These are phyloP conservation scores for Notodromas monacha DNA, from an alignment of 2,888 invertebrate species.

Conservation along the genomic window DNA sequence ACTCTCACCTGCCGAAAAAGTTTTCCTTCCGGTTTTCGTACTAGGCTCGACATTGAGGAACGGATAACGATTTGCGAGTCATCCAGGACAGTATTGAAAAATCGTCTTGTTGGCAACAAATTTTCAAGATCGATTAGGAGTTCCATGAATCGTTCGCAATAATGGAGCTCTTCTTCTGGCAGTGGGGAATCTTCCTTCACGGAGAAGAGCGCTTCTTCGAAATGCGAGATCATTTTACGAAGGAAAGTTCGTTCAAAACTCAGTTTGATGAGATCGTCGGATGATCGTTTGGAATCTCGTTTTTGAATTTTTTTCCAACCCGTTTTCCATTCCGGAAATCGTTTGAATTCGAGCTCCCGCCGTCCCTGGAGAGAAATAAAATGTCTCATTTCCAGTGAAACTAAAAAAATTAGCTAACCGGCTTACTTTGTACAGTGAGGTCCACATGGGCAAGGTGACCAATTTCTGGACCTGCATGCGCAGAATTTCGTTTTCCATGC, in stretches of 20 bases:
- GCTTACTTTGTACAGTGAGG: slow-evolving; percentile 40
- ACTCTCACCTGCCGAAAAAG: slow-evolving; percentile 56
- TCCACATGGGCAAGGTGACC: slow-evolving; percentile 77
- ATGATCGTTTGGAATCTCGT: slow-evolving; percentile 23
- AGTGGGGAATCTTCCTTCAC: too few species aligned
- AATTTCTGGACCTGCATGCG: slow-evolving; percentile 63
- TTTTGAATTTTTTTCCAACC: slow-evolving; percentile 66
- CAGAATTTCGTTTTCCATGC: slow-evolving; percentile 78
- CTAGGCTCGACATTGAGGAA: slow-evolving; percentile 43
- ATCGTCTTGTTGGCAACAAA: slow-evolving; percentile 66
- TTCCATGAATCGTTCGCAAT: slow-evolving; percentile 78
- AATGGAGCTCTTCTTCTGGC: too few species aligned
- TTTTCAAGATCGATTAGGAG: slow-evolving; percentile 84
- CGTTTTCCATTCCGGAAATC: slow-evolving; percentile 59
- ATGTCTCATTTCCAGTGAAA: slow-evolving; percentile 2
- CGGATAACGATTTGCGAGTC: slow-evolving; percentile 72
- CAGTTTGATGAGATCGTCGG: slow-evolving; percentile 11
- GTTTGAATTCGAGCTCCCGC: slow-evolving; percentile 49
- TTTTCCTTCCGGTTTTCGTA: slow-evolving; percentile 43
- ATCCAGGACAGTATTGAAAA: slow-evolving; percentile 82
- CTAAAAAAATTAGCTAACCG: slow-evolving; percentile 6
- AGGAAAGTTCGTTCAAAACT: slow-evolving; percentile 57
- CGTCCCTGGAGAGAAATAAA: slow-evolving; percentile 22
- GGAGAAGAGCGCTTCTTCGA: too few species aligned
- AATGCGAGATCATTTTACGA: slow-evolving; percentile 43